phyloP scores from a whole-genome alignment of 23 tunicate genomes.

The Styela clava region DNA sequence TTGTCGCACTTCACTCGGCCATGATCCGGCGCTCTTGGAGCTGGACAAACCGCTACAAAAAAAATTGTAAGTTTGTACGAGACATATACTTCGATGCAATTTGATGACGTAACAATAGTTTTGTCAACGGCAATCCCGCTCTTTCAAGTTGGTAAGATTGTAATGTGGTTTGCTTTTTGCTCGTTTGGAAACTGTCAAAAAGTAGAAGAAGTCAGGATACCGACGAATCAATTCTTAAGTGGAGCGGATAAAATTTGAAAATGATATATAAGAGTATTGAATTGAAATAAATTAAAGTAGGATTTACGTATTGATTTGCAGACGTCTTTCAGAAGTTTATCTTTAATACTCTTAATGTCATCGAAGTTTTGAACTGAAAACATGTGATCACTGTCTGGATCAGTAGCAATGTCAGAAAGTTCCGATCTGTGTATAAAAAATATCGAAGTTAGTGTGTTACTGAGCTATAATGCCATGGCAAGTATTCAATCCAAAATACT shows the following conservation, averaged over 20 bases:
- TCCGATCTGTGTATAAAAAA: slow-evolving; percentile 48
- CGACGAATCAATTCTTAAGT: too few species aligned
- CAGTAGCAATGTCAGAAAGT: slow-evolving; percentile 78
- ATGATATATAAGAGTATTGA: too few species aligned
- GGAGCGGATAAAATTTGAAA: too few species aligned
- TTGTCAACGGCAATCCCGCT: neutral
- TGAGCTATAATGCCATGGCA: neutral
- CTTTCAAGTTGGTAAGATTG: neutral
- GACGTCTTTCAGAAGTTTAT: slow-evolving; percentile 74
- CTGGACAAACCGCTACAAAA: slow-evolving; percentile 63
- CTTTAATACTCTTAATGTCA: slow-evolving; percentile 67
- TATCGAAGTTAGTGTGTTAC: neutral
- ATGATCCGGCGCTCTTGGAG: slow-evolving; percentile 38
- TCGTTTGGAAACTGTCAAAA: too few species aligned
- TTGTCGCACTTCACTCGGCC: slow-evolving; percentile 59
- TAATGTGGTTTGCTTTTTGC: too few species aligned
- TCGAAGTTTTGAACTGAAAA: slow-evolving; percentile 91
- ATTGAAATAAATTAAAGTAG: too few species aligned
- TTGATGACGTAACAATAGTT: neutral
- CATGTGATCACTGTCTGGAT: slow-evolving; percentile 75
- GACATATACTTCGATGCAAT: too few species aligned
- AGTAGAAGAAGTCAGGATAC: too few species aligned
- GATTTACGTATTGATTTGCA: slow-evolving; percentile 67
- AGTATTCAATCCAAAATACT: slow-evolving; percentile 1
- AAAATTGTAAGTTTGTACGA: too few species aligned